A percentile compares a stretch with the other conserved stretches of the same genome.
phyloP scores from a whole-genome alignment of 35 echinoderm and acorn worm genomes.

The Stichopus chloronotus region DNA sequence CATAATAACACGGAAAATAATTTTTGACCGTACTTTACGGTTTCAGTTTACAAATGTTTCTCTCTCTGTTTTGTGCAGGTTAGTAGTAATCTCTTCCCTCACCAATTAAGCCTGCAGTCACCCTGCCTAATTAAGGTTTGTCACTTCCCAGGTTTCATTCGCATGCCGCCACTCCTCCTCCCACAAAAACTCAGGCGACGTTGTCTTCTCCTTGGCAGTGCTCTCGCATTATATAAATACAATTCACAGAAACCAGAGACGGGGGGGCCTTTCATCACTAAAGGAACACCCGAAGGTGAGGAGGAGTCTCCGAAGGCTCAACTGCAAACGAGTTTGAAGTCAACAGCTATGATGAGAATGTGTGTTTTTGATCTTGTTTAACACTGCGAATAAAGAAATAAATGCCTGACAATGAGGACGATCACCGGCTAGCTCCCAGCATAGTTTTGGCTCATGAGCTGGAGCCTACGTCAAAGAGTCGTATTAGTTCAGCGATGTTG shows the following conservation, averaged over 20 bases:
- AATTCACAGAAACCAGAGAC: neutral
- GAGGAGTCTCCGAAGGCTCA: neutral
- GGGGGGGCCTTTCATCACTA: neutral
- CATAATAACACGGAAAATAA: neutral
- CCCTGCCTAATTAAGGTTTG: constrained; percentile 49
- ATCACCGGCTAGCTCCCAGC: neutral
- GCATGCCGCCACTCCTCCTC: neutral
- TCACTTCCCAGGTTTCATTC: constrained; percentile 1
- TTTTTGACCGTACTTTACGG: neutral
- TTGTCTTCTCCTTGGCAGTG: neutral
- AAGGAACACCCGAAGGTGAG: neutral
- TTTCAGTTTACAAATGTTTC: neutral
- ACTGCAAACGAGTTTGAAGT: neutral
- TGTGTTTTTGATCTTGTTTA: constrained; percentile 6
- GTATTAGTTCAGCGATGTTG: neutral
- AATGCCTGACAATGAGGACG: neutral
- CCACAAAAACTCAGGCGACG: neutral
- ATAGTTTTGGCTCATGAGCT: neutral
- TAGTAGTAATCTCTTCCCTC: neutral
- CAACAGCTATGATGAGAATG: neutral
- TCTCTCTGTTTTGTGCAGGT: neutral
- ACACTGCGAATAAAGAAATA: neutral
- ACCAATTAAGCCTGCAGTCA: constrained; percentile 17
- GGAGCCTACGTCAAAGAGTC: neutral
- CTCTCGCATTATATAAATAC: neutral